Conservation (phyloP, 2,888 invertebrate genomes). For the Mythimna lalbum region DNA sequence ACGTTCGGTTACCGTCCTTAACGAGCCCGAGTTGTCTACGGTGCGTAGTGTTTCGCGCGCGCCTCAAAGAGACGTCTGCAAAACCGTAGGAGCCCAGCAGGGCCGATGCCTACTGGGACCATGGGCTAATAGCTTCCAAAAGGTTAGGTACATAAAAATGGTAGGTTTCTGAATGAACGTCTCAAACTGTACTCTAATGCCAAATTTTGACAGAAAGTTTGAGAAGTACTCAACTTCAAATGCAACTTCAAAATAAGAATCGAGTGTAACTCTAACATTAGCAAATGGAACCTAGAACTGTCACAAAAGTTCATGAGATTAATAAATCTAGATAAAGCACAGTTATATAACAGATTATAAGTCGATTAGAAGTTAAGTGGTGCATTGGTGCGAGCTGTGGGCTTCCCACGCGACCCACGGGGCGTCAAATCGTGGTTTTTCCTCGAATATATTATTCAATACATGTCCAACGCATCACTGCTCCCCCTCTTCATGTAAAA, state of each 20-base stretch:
- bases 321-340: slow-evolving; percentile 46
- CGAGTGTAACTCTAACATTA: neutral
- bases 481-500: slow-evolving; percentile 79
- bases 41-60: no score
- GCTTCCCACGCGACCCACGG: slow-evolving; percentile 84
- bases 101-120: no score
- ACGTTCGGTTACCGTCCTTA: no score
- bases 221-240: no score
- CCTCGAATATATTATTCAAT: slow-evolving; percentile 80
- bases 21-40: no score
- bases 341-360: slow-evolving; percentile 59
- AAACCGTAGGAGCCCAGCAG: no score
- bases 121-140: no score
- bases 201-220: no score
- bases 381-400: slow-evolving; percentile 72
- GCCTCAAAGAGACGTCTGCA: no score
- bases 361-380: slow-evolving; percentile 65
- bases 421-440: slow-evolving; percentile 86
- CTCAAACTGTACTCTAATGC: no score
- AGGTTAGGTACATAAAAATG: no score
- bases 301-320: slow-evolving; percentile 19
- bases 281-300: neutral
- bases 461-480: slow-evolving; percentile 84
- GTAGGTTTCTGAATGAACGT: no score
- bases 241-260: neutral